Evolutionary conservation across 2,888 invertebrate species (phyloP).

Genomic region (Acleris laterana): DNA sequence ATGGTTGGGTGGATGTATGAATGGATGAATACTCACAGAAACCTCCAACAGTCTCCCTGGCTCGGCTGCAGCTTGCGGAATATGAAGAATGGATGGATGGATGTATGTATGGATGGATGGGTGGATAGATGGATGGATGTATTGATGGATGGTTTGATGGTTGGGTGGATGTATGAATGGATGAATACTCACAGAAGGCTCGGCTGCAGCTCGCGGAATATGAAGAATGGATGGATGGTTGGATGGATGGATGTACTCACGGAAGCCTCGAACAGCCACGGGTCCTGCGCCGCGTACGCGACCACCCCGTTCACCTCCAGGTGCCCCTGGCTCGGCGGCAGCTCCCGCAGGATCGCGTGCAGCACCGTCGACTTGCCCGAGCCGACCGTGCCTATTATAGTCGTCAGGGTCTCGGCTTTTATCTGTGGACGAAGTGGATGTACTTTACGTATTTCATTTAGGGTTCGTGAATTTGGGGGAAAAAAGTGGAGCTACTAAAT

Average conservation of each 20-base stretch:
- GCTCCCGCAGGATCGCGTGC: constrained; percentile 89
- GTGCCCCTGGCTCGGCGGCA: constrained; percentile 84
- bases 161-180: no score
- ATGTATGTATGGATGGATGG: no score
- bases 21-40: constrained; percentile 55
- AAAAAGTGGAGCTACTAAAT: no score
- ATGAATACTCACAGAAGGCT: constrained; percentile 65
- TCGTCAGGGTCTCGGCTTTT: constrained; percentile 78
- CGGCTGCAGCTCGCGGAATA: no score
- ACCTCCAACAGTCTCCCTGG: constrained; percentile 85
- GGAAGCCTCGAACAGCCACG: constrained; percentile 86
- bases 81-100: constrained; percentile 57
- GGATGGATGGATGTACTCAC: constrained; percentile 49
- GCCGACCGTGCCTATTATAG: constrained; percentile 90
- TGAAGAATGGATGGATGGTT: no score
- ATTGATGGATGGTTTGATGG: no score
- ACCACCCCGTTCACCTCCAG: constrained; percentile 77
- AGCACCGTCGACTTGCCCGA: constrained; percentile 90
- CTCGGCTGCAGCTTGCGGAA: constrained; percentile 88
- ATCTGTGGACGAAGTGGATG: constrained; percentile 53
- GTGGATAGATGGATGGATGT: no score
- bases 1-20: no score
- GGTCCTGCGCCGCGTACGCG: constrained; percentile 87
- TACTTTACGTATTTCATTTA: no score
- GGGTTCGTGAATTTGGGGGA: no score